Percentiles rank a stretch among this genome's conserved stretches.
Conservation (phyloP, 1,140 invertebrate genomes). For the Chymomyza costata region DNA sequence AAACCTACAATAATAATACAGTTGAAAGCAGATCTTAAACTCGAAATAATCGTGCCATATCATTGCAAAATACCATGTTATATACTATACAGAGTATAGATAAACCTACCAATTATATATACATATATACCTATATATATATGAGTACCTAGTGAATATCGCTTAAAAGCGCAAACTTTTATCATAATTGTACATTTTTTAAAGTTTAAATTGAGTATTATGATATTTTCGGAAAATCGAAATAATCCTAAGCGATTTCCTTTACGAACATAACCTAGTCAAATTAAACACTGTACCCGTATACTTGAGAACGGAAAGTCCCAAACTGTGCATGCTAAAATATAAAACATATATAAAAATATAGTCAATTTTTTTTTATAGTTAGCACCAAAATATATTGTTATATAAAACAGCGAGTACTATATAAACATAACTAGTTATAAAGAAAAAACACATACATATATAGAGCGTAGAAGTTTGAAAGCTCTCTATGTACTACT, state of each 20-base stretch:
- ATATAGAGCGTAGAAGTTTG: conserved; percentile 3
- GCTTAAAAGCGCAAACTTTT: too few species aligned
- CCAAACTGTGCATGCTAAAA: too few species aligned
- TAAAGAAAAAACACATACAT: conserved; percentile 16
- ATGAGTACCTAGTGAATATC: conserved; percentile 21
- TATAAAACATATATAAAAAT: not conserved
- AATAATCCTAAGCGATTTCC: too few species aligned
- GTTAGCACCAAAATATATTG: conserved; percentile 29
- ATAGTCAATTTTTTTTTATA: conserved; percentile 10
- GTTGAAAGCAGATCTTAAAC: too few species aligned
- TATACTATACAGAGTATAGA: too few species aligned
- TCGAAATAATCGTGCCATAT: conserved; percentile 64
- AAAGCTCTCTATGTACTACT: conserved; percentile 5
- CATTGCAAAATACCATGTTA: conserved; percentile 67
- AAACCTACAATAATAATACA: too few species aligned
- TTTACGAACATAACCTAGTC: conserved; percentile 34
- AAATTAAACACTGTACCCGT: too few species aligned
- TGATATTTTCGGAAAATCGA: too few species aligned
- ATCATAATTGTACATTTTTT: too few species aligned
- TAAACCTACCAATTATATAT: too few species aligned
- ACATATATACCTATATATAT: conserved; percentile 9
- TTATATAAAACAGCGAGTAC: conserved; percentile 21
- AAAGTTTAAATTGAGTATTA: too few species aligned
- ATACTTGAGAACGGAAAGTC: not conserved
- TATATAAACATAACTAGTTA: conserved; percentile 12